Percentiles rank a stretch among this genome's conserved stretches.
phyloP scores from a whole-genome alignment of 1,140 invertebrate genomes.

The Pantala flavescens region DNA sequence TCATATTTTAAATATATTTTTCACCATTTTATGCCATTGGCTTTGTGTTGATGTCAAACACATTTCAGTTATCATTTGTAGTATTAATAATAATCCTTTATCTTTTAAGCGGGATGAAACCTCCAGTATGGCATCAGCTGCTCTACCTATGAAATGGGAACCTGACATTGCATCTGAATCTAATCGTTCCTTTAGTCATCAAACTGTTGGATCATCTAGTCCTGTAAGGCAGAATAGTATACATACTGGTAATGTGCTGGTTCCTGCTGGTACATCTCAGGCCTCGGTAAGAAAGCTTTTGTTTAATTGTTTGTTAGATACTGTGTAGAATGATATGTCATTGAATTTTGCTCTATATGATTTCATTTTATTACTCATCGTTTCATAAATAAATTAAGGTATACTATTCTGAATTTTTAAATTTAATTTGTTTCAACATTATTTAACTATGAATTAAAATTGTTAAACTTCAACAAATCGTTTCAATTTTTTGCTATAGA shows the following conservation, averaged over 20 bases:
- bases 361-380: too few species aligned
- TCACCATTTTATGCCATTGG: too few species aligned
- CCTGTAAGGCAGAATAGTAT: background rate
- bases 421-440: too few species aligned
- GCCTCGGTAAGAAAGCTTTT: background rate
- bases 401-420: too few species aligned
- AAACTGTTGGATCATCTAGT: background rate
- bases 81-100: background rate
- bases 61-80: background rate
- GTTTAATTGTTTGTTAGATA: background rate
- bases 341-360: too few species aligned
- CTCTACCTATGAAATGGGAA: conserved; percentile 4
- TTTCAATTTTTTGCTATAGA: too few species aligned
- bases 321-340: background rate
- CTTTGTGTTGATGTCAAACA: too few species aligned
- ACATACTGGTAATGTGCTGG: background rate
- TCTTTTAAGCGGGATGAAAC: conserved; percentile 37
- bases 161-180: background rate
- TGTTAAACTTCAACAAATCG: too few species aligned
- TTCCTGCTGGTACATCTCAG: background rate
- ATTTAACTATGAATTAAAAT: too few species aligned
- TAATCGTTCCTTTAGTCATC: background rate
- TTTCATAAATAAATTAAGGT: too few species aligned
- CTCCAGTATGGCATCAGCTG: conserved; percentile 25
- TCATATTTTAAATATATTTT: too few species aligned